phyloP scores from a whole-genome alignment of 2,797 vertebrate genomes.

The Channa striata region DNA sequence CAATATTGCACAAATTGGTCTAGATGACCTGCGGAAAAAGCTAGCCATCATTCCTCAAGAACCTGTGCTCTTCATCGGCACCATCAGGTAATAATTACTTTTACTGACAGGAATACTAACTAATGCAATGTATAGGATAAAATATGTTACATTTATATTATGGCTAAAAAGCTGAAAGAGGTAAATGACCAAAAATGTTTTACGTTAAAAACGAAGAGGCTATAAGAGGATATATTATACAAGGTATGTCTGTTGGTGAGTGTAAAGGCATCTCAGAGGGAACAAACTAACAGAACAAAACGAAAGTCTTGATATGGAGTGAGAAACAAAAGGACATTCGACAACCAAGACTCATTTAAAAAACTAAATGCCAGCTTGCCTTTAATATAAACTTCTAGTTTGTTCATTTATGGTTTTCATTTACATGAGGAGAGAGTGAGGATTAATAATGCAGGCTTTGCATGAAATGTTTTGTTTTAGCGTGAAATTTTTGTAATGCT shows the following conservation, averaged over 20 bases:
- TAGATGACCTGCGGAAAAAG: slow-evolving; percentile 87
- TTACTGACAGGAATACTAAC: slow-evolving; percentile 10
- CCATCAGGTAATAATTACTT: slow-evolving; percentile 83
- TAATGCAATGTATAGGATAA: neutral
- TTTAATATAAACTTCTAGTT: slow-evolving; percentile 6
- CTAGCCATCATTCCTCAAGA: slow-evolving; percentile 91
- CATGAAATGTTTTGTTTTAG: slow-evolving; percentile 5
- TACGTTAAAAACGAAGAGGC: neutral
- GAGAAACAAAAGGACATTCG: slow-evolving; percentile 25
- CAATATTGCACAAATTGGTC: slow-evolving; percentile 83
- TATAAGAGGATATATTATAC: neutral
- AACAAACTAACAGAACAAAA: slow-evolving; percentile 28
- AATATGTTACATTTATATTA: slow-evolving; percentile 3
- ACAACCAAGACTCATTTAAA: slow-evolving; percentile 17
- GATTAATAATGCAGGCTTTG: neutral
- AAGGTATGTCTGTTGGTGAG: neutral
- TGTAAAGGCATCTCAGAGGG: neutral
- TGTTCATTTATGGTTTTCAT: neutral
- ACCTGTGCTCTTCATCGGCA: slow-evolving; percentile 89
- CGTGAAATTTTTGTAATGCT: slow-evolving; percentile 10
- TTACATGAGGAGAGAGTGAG: slow-evolving; percentile 11
- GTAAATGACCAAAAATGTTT: neutral
- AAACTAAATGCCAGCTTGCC: slow-evolving; percentile 12
- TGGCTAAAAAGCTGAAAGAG: neutral
- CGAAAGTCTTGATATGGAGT: slow-evolving; percentile 1